Conservation (phyloP, 2,888 invertebrate species). For the Spilarctia lutea region DNA sequence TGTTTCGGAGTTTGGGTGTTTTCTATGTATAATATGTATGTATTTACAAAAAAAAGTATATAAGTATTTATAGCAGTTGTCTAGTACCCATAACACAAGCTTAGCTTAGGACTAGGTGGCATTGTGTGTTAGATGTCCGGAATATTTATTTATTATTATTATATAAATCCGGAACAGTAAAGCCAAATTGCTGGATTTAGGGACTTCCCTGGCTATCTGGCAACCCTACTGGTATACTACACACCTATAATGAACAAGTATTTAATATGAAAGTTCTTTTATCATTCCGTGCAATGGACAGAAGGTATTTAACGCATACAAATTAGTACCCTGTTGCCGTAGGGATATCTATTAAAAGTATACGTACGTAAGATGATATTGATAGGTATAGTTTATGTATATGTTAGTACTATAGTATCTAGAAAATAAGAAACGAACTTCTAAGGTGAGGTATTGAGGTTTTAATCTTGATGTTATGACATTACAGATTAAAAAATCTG, state of each 20-base stretch:
- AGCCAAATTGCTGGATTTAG: neutral
- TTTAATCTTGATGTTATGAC: neutral
- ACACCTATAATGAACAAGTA: neutral
- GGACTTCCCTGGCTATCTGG: neutral
- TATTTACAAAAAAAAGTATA: too few relatives aligned
- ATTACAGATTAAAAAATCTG: neutral
- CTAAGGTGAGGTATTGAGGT: neutral
- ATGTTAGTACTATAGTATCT: neutral
- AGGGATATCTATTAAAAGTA: neutral
- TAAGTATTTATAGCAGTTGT: too few relatives aligned
- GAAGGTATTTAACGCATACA: neutral
- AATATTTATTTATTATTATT: too few relatives aligned
- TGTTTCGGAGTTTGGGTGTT: too few relatives aligned
- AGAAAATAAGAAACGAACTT: neutral
- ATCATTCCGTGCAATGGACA: neutral
- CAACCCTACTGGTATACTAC: neutral
- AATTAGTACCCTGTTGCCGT: neutral
- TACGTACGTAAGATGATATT: neutral
- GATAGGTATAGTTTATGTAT: too few relatives aligned
- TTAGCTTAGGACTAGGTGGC: too few relatives aligned
- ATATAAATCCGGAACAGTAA: neutral
- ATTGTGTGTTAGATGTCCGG: too few relatives aligned
- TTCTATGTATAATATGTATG: too few relatives aligned
- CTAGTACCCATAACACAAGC: too few relatives aligned
- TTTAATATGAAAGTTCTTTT: neutral